Evolutionary conservation across 2,888 invertebrate species (phyloP), one percentile per base, ranked within the genome.

Genomic region (Amaurobius ferox): DNA sequence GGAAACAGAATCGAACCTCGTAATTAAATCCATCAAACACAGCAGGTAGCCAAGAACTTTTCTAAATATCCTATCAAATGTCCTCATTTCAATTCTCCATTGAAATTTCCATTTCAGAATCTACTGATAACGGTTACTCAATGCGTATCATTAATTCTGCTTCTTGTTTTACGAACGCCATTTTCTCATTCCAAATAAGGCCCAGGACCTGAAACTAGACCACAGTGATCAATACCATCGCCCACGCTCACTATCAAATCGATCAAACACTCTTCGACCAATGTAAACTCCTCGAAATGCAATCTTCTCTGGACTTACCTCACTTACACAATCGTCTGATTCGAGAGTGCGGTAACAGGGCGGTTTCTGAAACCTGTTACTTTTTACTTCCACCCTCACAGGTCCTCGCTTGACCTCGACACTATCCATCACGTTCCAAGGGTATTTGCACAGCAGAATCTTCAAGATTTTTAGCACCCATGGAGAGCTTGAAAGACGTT

Each of bases 391-490:
- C 67, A 29, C 67, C 67, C 29, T 35, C 28, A 23, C 67, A 19
- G 64, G 67, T 35, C 11, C 35, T 62, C 28, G 23, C 19, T 16
- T 55, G 55, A 64, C 64, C 64, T 26, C 11, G 30, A 16, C 16
- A 35, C 67, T 35, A 67, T 67, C 67, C 67, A 67, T 67, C 67
- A 67, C 6, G n/a, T 35, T 26, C 13, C 11, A 64, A 30, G 64
- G 29, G 64, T 64, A 64, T 64, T 64, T 64, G 64, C 28, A 64
- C 64, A 64, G 16, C 0, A 13, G n/a, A 28, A 35, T 35, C 6
- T 35, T 35, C 30, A 29, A 11, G 19, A n/a, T n/a, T 72, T 29
- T 72, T 55, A 13, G 72, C 72, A 55, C 72, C 30, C 48, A 72
- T 19, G 55, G 32, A 48, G 30, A 55, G 68, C 9, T 39, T 23